These are phyloP conservation scores for Neosilurus hyrtlii DNA, from an alignment of 2,797 vertebrate genomes.

Conservation along the genomic window DNA sequence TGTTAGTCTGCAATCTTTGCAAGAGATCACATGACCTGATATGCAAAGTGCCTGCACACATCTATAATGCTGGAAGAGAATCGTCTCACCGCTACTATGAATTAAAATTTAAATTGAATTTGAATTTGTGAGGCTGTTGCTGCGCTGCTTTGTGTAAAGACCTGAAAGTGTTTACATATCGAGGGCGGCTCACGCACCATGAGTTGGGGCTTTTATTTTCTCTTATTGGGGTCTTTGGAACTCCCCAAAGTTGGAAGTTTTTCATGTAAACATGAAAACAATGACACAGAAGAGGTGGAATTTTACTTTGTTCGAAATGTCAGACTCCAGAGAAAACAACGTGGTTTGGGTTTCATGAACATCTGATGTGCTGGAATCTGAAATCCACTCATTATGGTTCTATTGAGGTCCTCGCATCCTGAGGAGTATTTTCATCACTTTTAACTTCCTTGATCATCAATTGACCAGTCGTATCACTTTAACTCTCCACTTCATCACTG, in stretches of 20 bases:
- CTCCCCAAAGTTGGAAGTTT: neutral
- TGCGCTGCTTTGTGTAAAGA: neutral
- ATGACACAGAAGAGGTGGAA: neutral
- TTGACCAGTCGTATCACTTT: neutral
- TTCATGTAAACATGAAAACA: neutral
- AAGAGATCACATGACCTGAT: constrained; percentile 10
- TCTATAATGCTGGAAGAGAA: neutral
- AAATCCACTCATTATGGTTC: neutral
- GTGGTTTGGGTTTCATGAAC: too few relatives aligned
- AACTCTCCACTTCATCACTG: neutral
- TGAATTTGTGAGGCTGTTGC: neutral
- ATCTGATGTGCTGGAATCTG: neutral
- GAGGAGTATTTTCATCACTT: constrained; percentile 9
- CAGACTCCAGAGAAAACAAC: neutral
- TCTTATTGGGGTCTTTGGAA: too few relatives aligned
- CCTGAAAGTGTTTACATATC: neutral
- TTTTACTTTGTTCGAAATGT: neutral
- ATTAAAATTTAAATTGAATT: constrained; percentile 14
- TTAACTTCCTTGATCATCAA: constrained; percentile 26
- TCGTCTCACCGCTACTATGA: neutral
- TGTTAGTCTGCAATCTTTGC: neutral
- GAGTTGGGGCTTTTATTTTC: neutral
- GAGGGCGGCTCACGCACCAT: neutral
- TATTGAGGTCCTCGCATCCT: neutral
- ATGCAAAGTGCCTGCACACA: neutral